Conservation (phyloP, 2,888 invertebrate genomes). For the Miltochrista miniata region DNA sequence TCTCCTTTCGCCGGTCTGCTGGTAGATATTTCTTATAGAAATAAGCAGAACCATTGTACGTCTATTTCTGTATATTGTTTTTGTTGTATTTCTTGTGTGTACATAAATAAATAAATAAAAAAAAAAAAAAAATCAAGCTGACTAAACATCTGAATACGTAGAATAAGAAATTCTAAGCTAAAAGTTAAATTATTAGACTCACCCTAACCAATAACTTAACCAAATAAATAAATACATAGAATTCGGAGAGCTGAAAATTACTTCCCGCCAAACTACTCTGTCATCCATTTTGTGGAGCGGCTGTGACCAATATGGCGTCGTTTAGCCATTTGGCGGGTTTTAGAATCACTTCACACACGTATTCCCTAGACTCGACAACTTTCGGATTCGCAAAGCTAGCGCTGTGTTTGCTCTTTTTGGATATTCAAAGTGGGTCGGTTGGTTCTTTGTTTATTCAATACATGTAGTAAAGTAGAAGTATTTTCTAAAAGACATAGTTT, state of each 20-base stretch:
- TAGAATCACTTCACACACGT: conserved; percentile 31
- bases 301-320: conserved; percentile 56
- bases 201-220: conserved; percentile 2
- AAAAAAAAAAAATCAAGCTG: no score
- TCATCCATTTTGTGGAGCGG: conserved; percentile 61
- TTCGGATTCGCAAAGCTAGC: not conserved
- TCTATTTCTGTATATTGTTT: no score
- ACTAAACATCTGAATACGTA: not conserved
- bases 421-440: not conserved
- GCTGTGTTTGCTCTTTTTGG: not conserved
- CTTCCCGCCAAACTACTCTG: conserved; percentile 33
- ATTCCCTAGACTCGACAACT: conserved; percentile 10
- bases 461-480: no score
- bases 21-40: no score
- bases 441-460: no score
- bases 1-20: no score
- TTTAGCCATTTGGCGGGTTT: conserved; percentile 34
- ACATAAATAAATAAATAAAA: no score
- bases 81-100: no score
- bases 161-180: not conserved
- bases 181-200: not conserved
- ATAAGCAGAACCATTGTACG: no score
- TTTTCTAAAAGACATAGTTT: no score
- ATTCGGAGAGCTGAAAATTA: conserved; percentile 23
- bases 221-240: conserved; percentile 5